Base-by-base conservation (phyloP, 2,797 vertebrate species). In the Malacoctenus gilli region DNA sequence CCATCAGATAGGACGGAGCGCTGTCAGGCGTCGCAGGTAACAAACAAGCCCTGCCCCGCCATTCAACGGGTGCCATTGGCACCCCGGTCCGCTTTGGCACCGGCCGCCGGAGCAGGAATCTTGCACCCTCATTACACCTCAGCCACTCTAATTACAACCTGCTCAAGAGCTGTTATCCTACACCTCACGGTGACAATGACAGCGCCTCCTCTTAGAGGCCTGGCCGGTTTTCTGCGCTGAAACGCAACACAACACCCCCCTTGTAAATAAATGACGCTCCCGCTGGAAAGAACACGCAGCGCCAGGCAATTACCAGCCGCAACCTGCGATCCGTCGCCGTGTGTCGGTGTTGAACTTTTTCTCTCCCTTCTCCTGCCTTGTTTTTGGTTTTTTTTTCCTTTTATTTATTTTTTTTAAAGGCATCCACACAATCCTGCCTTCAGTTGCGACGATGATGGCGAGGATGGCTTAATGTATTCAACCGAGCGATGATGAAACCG, bases 121-220 rank as follows among this genome's bases (percentile, higher is more conserved):
- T 88, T 91, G 92, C 91, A 93, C 92, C 91, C 90, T 93, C 92
- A 93, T 93, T 93, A 93, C 92, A 93, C 83, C 88, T 89, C 85
- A 85, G 86, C 89, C 91, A 91, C 91, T 92, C 91, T 93, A 92
- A 93, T 93, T 93, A 93, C 92, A 92, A 91, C 85, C 87, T 92
- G 88, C 89, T 93, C 86, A 91, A 90, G 91, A 91, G 89, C 89
- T 82, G 92, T 92, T 91, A 93, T 90, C 89, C 89, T 89, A 93
- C 91, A 92, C 92, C 90, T 85, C 78, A 38, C 82, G 53, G 79
- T 85, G 89, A 92, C 91, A 92, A 91, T 89, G 91, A 92, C 91
- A 85, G 88, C 62, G 69, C 71, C 87, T 91, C 85, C 82, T 85
- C 84, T 85, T 78, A 74, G 78, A 83, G 84, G 78, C 88, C 85